phyloP scores from a whole-genome alignment of 2,113 vertebrate genomes.

The Anas platyrhynchos region DNA sequence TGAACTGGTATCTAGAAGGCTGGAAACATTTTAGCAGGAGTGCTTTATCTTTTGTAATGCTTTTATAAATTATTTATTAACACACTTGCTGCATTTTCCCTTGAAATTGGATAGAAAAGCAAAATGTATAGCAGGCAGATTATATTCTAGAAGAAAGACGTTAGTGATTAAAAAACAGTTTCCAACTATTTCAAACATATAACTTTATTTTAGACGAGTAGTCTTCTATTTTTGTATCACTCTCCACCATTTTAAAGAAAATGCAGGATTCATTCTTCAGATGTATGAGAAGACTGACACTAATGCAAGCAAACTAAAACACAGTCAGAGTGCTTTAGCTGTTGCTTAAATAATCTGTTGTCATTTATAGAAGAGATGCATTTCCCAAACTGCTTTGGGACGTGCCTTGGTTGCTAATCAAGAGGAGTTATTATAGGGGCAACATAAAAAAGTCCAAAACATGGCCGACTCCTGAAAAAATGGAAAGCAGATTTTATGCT shows the following conservation, averaged over 20 bases:
- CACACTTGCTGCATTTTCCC: conserved; percentile 46
- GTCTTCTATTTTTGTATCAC: not conserved
- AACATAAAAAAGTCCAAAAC: rapidly evolving
- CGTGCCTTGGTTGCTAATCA: not conserved
- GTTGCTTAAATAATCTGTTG: conserved; percentile 27
- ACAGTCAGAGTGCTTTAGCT: conserved; percentile 11
- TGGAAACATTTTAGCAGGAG: conserved; percentile 6
- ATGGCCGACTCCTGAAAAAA: not conserved
- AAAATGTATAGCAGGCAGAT: not conserved
- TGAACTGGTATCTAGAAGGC: conserved; percentile 1
- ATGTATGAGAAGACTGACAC: conserved; percentile 35
- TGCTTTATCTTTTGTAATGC: conserved; percentile 55
- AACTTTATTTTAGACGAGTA: conserved; percentile 19
- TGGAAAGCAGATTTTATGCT: not conserved
- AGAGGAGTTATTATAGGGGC: not conserved
- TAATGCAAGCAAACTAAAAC: conserved; percentile 8
- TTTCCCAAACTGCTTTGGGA: not conserved
- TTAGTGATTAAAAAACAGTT: conserved; percentile 50
- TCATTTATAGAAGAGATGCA: conserved; percentile 41
- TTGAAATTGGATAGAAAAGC: conserved; percentile 41
- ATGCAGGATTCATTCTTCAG: not conserved
- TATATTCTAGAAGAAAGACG: conserved; percentile 33
- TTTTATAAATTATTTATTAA: conserved; percentile 61
- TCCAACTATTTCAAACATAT: conserved; percentile 3
- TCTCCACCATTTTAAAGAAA: conserved; percentile 26